Evolutionary conservation across 2,888 invertebrate genomes (phyloP).

Genomic region (Lasioglossum lativentre): DNA sequence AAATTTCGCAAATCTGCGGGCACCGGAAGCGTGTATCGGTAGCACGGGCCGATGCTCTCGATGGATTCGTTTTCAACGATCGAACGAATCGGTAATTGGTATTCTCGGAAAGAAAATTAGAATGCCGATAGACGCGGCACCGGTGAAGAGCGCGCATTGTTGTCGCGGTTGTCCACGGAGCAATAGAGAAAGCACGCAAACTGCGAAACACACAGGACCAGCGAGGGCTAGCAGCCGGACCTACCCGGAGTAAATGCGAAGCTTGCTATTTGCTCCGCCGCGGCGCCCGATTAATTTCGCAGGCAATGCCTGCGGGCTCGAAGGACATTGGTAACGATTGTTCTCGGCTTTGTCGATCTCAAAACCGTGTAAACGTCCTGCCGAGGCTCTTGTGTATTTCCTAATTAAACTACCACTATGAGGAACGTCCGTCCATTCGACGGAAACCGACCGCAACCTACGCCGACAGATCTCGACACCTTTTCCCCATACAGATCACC

Average conservation of each 20-base stretch:
- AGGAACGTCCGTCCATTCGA: conserved; percentile 17
- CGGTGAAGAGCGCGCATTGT: conserved; percentile 54
- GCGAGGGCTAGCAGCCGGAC: conserved; percentile 23
- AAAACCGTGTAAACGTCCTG: conserved; percentile 63
- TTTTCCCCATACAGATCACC: background rate
- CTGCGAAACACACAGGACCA: background rate
- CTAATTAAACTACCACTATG: conserved; percentile 65
- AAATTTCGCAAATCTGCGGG: background rate
- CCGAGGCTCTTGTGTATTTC: conserved; percentile 55
- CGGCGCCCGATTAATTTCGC: conserved; percentile 71
- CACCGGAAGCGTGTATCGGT: background rate
- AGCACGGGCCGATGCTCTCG: background rate
- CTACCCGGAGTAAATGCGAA: conserved; percentile 62
- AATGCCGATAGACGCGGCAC: conserved; percentile 49
- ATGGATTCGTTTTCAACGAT: conserved; percentile 25
- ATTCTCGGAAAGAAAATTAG: conserved; percentile 56
- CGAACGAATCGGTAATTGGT: conserved; percentile 62
- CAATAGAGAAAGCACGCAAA: conserved; percentile 40
- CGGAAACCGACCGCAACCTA: conserved; percentile 8
- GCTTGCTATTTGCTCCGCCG: conserved; percentile 61
- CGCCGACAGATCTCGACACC: background rate
- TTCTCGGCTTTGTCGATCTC: conserved; percentile 69
- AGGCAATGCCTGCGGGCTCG: conserved; percentile 67
- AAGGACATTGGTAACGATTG: conserved; percentile 69
- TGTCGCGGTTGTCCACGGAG: conserved; percentile 43